These are phyloP conservation scores for Chunga burmeisteri DNA, from an alignment of 2,113 vertebrate species.

Conservation along the genomic window DNA sequence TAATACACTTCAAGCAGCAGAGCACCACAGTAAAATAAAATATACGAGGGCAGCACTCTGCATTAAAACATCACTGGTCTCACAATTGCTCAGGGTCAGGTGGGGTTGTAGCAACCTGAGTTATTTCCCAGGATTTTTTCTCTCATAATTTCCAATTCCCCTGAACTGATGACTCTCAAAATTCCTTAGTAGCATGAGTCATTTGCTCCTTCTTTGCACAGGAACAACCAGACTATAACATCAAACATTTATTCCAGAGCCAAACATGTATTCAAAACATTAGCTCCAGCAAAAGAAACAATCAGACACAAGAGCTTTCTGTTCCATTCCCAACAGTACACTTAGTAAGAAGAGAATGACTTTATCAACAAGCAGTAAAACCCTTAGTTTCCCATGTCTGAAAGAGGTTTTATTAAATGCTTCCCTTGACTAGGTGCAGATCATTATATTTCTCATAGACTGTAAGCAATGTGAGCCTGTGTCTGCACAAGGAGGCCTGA, in stretches of 20 bases:
- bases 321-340: conserved; percentile 42
- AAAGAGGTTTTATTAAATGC: conserved; percentile 65
- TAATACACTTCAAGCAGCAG: not conserved
- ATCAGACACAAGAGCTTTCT: conserved; percentile 41
- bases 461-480: conserved; percentile 40
- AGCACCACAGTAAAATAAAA: not conserved
- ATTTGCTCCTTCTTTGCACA: not conserved
- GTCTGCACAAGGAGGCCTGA: conserved; percentile 3
- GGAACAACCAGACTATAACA: not conserved
- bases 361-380: conserved; percentile 63
- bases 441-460: conserved; percentile 52
- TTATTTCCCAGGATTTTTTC: not conserved
- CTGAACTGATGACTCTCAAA: not conserved
- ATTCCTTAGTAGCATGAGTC: not conserved
- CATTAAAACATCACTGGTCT: not conserved
- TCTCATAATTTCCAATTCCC: not conserved
- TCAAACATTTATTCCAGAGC: conserved; percentile 36
- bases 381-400: conserved; percentile 46
- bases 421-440: conserved; percentile 55
- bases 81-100: not conserved
- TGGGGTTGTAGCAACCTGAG: not conserved
- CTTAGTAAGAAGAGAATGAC: conserved; percentile 50
- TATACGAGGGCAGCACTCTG: not conserved
- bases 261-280: conserved; percentile 55
- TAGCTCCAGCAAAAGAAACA: conserved; percentile 57